Conservation (phyloP, 2,888 invertebrate species). For the Sturmia bella region DNA sequence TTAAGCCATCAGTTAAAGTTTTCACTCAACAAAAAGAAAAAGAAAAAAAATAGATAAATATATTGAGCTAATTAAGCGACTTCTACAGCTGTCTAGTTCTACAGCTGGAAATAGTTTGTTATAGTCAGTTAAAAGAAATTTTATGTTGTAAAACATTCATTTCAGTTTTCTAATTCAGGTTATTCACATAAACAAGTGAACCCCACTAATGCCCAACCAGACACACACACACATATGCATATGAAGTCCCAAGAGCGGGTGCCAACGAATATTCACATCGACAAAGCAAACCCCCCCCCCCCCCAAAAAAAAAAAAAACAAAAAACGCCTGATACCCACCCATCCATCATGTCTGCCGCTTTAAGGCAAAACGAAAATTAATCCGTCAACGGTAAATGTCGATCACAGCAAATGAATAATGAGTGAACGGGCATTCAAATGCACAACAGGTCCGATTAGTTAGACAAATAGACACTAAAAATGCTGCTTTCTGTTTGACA, state of each 20-base stretch:
- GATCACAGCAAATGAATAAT: conserved; percentile 64
- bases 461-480: conserved; percentile 34
- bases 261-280: conserved; percentile 38
- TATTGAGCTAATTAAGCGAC: too few species aligned
- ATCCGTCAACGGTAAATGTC: conserved; percentile 76
- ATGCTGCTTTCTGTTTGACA: conserved; percentile 3
- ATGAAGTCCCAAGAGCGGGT: conserved; percentile 1
- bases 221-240: too few species aligned
- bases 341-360: conserved; percentile 78
- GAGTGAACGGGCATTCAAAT: conserved; percentile 8
- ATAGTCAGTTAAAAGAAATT: too few species aligned
- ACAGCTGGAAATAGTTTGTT: too few species aligned
- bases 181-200: conserved; percentile 20
- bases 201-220: neutral
- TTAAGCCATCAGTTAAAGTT: conserved; percentile 16
- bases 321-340: conserved; percentile 73
- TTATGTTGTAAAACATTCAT: neutral
- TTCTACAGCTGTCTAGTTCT: too few species aligned
- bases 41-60: too few species aligned
- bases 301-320: neutral
- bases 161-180: neutral
- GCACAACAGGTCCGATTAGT: conserved; percentile 33
- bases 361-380: conserved; percentile 78
- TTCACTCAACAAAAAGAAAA: conserved; percentile 45
- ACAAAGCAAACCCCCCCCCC: too few species aligned